A percentile compares a stretch with the other conserved stretches of the same genome.
Conservation (phyloP, 2,888 invertebrate genomes). For the Orchesellides sinensis region DNA sequence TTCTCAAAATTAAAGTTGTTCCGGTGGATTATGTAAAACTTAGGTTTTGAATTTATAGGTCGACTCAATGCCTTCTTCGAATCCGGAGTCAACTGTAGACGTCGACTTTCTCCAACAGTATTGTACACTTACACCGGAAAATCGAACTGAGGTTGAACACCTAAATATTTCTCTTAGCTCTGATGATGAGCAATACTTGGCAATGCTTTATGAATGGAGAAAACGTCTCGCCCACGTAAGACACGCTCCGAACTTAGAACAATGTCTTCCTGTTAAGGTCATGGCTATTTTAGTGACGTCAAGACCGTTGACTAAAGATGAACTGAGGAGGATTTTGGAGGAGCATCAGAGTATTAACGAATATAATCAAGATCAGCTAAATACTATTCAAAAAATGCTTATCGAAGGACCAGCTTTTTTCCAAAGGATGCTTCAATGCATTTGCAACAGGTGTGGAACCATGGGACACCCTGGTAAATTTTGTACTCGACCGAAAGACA, state of each 20-base stretch:
- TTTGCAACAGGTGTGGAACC: slow-evolving; percentile 15
- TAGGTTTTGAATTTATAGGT: too few relatives aligned
- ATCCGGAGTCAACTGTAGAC: too few relatives aligned
- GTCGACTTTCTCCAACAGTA: too few relatives aligned
- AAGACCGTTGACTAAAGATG: not conserved
- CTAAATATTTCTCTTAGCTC: not conserved
- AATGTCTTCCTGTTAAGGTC: not conserved
- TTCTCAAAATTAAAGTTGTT: too few relatives aligned
- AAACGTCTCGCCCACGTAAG: slow-evolving; percentile 19
- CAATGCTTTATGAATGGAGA: slow-evolving; percentile 15
- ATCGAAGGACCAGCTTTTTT: slow-evolving; percentile 3
- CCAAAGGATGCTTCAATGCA: not conserved
- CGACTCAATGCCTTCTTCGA: too few relatives aligned
- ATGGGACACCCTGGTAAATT: slow-evolving; percentile 5
- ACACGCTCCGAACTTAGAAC: not conserved
- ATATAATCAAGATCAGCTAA: slow-evolving; percentile 6
- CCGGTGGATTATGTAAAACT: too few relatives aligned
- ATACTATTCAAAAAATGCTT: not conserved
- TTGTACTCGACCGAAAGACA: not conserved
- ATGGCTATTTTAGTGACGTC: not conserved
- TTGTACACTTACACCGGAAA: too few relatives aligned
- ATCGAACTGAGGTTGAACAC: not conserved
- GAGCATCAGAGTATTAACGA: not conserved
- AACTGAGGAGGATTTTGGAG: not conserved
- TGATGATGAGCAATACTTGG: slow-evolving; percentile 1